Base-by-base conservation (phyloP, 2,888 invertebrate genomes). In the Ormyrus thymus region DNA sequence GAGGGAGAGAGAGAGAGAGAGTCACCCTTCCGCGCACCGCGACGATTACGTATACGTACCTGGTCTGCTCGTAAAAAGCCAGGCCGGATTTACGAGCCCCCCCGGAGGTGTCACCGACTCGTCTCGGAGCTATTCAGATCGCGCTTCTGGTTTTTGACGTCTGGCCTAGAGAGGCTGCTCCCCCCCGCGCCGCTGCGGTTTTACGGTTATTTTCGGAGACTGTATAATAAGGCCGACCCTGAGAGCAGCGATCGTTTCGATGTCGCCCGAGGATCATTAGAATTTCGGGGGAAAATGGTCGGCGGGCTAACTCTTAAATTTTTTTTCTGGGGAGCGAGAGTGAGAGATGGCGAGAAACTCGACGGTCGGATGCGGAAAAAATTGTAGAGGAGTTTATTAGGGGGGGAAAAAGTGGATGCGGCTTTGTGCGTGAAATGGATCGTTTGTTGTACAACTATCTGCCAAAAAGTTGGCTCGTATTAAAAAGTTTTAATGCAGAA, bases 201-300 rank as follows among this genome's bases (percentile, higher is more conserved):
- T 84, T 82, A 84, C 82, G 83, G 83, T 82, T 81, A 83, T 84
- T 84, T 83, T 81, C 81, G 83, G 78, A 83, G 83, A 84, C 81
- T 82, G 83, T 48, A 43, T 64, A 70, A 76, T 56, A 61, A 64
- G 56, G 11, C n/a, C 10, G 58, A 6, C 43, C 48, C n/a, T 7
- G 55, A 62, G 59, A 29, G 29, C 0, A 29, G 29, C 29, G 29
- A 74, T 74, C 58, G 45, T 74, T 74, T 74, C 48, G 58, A 84
- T 82, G 84, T 83, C 82, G 81, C 82, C 81, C 73, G 78, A 50
- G 55, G 68, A 80, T 80, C 77, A 64, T 80, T 78, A 78, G 73
- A 64, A 73, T 69, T 78, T 78, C 46, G 64, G 51, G 50, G 13
- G 45, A 65, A 71, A 64, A 61, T 53, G 61, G 11, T 1, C 29